A percentile compares a stretch with the other conserved stretches of the same genome.
Conservation (phyloP, 2,888 invertebrate genomes). For the Seladonia tumulorum region DNA sequence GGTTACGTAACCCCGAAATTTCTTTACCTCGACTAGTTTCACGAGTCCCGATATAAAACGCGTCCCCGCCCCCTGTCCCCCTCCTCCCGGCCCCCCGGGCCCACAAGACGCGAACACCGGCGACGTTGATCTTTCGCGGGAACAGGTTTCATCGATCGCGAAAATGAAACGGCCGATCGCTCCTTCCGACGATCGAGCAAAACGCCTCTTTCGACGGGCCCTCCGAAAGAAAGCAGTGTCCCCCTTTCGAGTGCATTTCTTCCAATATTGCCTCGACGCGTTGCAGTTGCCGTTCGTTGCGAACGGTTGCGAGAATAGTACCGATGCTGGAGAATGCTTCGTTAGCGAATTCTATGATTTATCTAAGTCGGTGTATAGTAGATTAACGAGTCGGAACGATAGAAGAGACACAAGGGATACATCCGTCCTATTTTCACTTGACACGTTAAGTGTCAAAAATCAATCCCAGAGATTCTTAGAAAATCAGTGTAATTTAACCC, state of each 20-base stretch:
- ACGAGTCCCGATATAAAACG: constrained; percentile 13
- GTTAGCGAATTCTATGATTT: not conserved
- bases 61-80: not conserved
- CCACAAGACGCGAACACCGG: not conserved
- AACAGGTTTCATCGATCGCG: constrained; percentile 27
- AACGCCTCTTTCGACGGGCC: not conserved
- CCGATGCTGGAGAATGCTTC: not conserved
- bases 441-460: no score
- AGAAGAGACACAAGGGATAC: not conserved
- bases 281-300: not conserved
- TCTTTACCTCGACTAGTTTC: constrained; percentile 40
- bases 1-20: constrained; percentile 64
- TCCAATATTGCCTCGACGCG: not conserved
- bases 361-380: not conserved
- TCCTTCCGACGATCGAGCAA: not conserved
- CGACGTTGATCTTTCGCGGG: not conserved
- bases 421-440: not conserved
- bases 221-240: not conserved
- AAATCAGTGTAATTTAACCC: no score
- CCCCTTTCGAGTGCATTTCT: not conserved
- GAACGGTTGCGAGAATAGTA: not conserved
- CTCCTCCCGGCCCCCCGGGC: not conserved
- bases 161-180: not conserved
- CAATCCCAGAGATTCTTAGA: no score
- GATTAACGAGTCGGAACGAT: not conserved